Evolutionary conservation across 2,888 invertebrate genomes (phyloP).

Genomic region (Malacosoma neustria): DNA sequence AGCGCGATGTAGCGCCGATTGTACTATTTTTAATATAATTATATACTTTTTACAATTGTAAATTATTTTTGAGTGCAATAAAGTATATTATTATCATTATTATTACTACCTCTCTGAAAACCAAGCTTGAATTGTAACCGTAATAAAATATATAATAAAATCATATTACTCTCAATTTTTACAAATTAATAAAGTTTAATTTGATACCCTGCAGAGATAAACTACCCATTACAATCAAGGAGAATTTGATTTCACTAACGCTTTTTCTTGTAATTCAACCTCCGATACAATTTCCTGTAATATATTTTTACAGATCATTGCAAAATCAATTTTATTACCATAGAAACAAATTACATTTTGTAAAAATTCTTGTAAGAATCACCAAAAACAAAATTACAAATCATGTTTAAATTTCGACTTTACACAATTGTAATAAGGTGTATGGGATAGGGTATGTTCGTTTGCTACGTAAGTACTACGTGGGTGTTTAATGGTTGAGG

Average conservation of each 20-base stretch:
- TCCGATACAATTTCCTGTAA: conserved; percentile 47
- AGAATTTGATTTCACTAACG: conserved; percentile 27
- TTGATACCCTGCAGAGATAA: background rate
- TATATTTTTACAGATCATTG: conserved; percentile 15
- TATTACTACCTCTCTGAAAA: too few species aligned
- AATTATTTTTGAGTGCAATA: too few species aligned
- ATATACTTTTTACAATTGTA: too few species aligned
- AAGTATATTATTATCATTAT: too few species aligned
- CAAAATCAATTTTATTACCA: conserved; percentile 21
- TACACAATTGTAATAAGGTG: conserved; percentile 12
- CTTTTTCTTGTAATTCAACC: conserved; percentile 36
- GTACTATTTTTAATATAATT: too few species aligned
- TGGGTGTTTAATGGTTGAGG: conserved; percentile 61
- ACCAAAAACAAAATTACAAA: conserved; percentile 8
- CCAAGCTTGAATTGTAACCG: too few species aligned
- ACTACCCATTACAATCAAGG: conserved; percentile 16
- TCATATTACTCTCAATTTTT: too few species aligned
- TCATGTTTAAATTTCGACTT: conserved; percentile 7
- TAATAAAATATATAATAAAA: too few species aligned
- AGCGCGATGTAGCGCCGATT: too few species aligned
- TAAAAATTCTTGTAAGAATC: conserved; percentile 12
- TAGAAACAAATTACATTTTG: conserved; percentile 25
- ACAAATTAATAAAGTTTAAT: background rate
- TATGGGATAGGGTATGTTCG: conserved; percentile 14
- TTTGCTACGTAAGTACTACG: conserved; percentile 32